Percentiles rank a stretch among this genome's conserved stretches.
Conservation (phyloP, 2,797 vertebrate genomes). For the Natrix natrix region DNA sequence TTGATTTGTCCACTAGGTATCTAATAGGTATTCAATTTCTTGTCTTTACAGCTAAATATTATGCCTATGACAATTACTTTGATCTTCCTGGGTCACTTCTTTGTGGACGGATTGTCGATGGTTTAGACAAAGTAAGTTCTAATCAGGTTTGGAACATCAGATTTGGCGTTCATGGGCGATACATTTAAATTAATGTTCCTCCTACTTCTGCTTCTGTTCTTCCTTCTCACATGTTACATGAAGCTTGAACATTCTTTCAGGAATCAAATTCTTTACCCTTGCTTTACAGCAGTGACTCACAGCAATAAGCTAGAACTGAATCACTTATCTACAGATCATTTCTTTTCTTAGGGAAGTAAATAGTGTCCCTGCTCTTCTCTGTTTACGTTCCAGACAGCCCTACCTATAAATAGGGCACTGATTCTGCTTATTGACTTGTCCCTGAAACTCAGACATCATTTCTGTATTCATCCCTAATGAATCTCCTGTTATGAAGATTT, state of each 20-base stretch:
- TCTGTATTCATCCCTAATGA: background rate
- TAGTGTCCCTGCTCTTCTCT: background rate
- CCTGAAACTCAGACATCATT: background rate
- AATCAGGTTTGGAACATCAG: constrained; percentile 18
- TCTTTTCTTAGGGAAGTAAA: background rate
- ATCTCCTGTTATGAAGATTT: background rate
- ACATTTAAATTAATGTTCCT: background rate
- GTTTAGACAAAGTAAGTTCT: constrained; percentile 83
- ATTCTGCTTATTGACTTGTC: background rate
- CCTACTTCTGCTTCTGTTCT: background rate
- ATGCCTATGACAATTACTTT: constrained; percentile 97
- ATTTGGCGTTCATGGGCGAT: background rate
- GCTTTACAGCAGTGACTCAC: background rate
- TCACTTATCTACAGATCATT: background rate
- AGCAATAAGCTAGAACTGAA: background rate
- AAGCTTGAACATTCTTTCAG: constrained; percentile 5
- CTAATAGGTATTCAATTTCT: background rate
- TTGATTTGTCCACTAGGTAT: background rate
- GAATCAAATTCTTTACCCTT: background rate
- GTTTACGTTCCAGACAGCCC: background rate
- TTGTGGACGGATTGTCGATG: constrained; percentile 88
- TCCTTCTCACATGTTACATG: background rate
- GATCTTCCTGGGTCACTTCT: constrained; percentile 92
- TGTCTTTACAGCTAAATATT: constrained; percentile 86
- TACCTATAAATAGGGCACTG: background rate